A percentile compares a stretch with the other conserved stretches of the same genome.
These are phyloP conservation scores for Chondrilla cf. caribensis DNA, from an alignment of 37 sponge, comb jelly and placozoan genomes.

Conservation along the genomic window DNA sequence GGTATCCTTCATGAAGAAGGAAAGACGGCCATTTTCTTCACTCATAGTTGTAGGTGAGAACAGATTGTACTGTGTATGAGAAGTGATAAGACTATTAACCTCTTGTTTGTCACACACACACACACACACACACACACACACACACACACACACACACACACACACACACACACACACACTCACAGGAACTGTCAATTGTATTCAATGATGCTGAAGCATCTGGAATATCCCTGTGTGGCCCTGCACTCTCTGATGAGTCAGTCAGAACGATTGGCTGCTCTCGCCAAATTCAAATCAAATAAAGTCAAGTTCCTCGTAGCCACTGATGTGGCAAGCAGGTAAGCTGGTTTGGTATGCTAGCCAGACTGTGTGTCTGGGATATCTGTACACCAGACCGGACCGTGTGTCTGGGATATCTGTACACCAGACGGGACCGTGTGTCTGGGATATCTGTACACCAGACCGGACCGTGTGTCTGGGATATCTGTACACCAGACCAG, in stretches of 20 bases:
- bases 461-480: too few relatives aligned
- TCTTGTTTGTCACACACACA: background rate
- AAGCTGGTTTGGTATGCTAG: background rate
- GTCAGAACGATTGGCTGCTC: constrained; percentile 73
- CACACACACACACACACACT: too few relatives aligned
- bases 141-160: too few relatives aligned
- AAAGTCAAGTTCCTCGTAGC: constrained; percentile 84
- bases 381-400: too few relatives aligned
- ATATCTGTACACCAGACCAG: too few relatives aligned
- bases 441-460: too few relatives aligned
- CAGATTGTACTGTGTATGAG: background rate
- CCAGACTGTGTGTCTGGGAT: too few relatives aligned
- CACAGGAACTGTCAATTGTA: constrained; percentile 84
- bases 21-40: constrained; percentile 80
- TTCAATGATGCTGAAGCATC: constrained; percentile 47
- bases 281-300: constrained; percentile 84
- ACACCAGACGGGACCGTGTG: too few relatives aligned
- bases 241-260: constrained; percentile 91
- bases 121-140: too few relatives aligned
- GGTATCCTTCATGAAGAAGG: constrained; percentile 48
- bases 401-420: too few relatives aligned
- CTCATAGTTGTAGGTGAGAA: constrained; percentile 76
- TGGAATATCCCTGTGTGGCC: constrained; percentile 80
- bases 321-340: constrained; percentile 98
- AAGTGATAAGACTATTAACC: background rate